Evolutionary conservation across 2,113 vertebrate species (phyloP).

Genomic region (Nematolebias whitei): DNA sequence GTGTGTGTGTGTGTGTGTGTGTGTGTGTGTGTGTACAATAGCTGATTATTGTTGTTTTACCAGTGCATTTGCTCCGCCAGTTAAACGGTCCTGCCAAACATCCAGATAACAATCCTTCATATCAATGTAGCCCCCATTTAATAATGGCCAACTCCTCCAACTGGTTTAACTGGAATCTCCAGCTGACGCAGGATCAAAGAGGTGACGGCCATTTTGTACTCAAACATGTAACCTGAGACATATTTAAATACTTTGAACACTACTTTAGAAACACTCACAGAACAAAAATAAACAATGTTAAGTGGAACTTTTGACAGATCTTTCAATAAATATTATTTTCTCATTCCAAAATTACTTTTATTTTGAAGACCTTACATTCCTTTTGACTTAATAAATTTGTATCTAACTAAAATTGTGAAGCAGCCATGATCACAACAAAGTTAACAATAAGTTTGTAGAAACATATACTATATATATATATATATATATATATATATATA

Average conservation of each 20-base stretch:
- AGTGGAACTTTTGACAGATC: background rate
- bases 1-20: constrained; percentile 11
- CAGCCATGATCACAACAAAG: background rate
- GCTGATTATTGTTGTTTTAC: constrained; percentile 58
- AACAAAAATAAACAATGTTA: background rate
- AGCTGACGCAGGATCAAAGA: constrained; percentile 53
- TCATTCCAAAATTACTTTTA: constrained; percentile 1
- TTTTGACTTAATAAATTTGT: constrained; percentile 1
- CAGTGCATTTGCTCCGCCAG: constrained; percentile 52
- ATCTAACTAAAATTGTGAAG: background rate
- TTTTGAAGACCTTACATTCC: constrained; percentile 13
- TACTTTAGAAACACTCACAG: background rate
- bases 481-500: constrained; percentile 34
- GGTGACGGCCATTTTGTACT: constrained; percentile 23
- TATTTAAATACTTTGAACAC: constrained; percentile 11
- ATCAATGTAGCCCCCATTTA: constrained; percentile 54
- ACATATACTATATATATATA: constrained; percentile 11
- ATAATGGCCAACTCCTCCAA: constrained; percentile 65
- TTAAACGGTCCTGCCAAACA: constrained; percentile 66
- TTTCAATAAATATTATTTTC: constrained; percentile 10
- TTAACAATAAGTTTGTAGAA: constrained; percentile 33
- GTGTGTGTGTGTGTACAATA: constrained; percentile 21
- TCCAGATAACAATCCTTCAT: constrained; percentile 72
- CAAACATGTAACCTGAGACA: background rate
- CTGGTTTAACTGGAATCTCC: constrained; percentile 72